These are phyloP conservation scores for Lontra canadensis DNA, from an alignment of 2,113 vertebrate species.

Conservation along the genomic window DNA sequence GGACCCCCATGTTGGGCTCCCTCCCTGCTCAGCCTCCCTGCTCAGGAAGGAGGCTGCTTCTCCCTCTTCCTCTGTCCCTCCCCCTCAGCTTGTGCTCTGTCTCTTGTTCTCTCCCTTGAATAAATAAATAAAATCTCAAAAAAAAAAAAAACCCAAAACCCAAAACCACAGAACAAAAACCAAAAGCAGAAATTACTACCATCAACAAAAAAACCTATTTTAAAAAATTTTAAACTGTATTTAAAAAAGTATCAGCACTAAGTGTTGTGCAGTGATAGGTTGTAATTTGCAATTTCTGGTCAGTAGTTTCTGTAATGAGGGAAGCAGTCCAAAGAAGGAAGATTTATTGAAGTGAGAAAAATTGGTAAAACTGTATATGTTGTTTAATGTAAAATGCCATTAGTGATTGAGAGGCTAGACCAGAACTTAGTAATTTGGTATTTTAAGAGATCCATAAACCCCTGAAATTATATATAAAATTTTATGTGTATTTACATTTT, in stretches of 20 bases:
- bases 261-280: background rate
- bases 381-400: background rate
- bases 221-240: background rate
- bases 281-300: background rate
- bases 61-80: background rate
- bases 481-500: conserved; percentile 45
- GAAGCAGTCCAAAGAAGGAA: background rate
- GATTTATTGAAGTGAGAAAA: background rate
- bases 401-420: background rate
- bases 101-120: background rate
- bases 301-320: background rate
- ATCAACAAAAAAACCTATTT: background rate
- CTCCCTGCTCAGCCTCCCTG: background rate
- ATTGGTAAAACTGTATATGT: background rate
- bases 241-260: background rate
- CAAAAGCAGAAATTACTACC: background rate
- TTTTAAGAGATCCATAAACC: background rate
- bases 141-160: no score
- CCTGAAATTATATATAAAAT: background rate
- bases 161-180: background rate
- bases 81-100: background rate
- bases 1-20: no score
- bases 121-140: background rate
- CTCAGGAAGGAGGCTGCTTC: background rate
- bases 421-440: background rate